Conservation (phyloP, 2,113 vertebrate genomes). For the Origma solitaria region DNA sequence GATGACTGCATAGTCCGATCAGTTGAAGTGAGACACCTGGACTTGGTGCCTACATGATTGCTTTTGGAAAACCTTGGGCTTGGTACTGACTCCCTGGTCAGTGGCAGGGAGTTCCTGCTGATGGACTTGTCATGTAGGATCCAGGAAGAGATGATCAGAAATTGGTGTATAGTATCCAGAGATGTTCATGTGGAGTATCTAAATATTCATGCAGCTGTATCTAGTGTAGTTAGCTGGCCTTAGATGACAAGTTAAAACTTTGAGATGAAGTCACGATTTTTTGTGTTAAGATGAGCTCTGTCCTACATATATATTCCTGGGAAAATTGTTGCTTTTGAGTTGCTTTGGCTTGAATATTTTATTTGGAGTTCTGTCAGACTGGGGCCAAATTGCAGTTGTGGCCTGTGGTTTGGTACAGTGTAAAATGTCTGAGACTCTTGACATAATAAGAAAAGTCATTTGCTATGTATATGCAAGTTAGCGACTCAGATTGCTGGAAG, state of each 20-base stretch:
- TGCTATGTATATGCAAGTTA: neutral
- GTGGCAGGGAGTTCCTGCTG: neutral
- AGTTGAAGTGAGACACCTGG: neutral
- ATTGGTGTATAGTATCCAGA: neutral
- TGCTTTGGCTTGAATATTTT: neutral
- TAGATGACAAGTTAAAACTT: neutral
- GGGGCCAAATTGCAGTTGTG: neutral
- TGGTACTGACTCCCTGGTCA: neutral
- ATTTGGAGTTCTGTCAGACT: neutral
- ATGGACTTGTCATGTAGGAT: neutral
- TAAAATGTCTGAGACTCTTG: neutral
- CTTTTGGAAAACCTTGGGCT: neutral
- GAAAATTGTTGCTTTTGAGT: neutral
- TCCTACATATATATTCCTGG: neutral
- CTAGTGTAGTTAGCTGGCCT: neutral
- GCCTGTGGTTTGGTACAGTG: neutral
- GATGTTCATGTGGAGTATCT: neutral
- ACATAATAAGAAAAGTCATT: neutral
- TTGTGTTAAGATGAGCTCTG: neutral
- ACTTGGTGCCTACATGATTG: neutral
- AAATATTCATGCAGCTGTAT: neutral
- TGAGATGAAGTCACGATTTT: neutral
- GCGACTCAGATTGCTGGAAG: accelerated
- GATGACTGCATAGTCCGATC: neutral
- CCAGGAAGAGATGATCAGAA: neutral